Conservation (phyloP, 1,140 invertebrate genomes). For the Drosophila cardini region DNA sequence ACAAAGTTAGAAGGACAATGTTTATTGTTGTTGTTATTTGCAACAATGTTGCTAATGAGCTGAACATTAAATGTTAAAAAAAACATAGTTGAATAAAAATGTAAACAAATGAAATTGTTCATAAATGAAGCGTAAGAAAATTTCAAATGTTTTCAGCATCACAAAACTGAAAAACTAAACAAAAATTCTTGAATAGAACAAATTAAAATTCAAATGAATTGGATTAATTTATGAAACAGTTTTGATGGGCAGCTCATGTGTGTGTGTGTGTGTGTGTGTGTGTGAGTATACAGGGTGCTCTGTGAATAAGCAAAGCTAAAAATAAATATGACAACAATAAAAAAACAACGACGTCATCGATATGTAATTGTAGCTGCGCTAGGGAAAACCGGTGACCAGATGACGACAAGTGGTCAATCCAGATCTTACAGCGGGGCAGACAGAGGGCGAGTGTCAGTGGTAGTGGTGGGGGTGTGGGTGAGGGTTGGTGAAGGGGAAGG, state of each 20-base stretch:
- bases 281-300: constrained; percentile 40
- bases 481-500: too few species aligned
- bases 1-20: constrained; percentile 8
- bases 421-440: neutral
- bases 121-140: constrained; percentile 27
- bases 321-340: constrained; percentile 73
- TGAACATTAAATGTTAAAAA: neutral
- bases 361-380: constrained; percentile 25
- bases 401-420: constrained; percentile 54
- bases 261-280: too few species aligned
- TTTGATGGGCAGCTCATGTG: constrained; percentile 6
- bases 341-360: constrained; percentile 34
- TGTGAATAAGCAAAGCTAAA: constrained; percentile 55
- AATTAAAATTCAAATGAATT: constrained; percentile 46
- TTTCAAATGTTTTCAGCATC: constrained; percentile 17
- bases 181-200: constrained; percentile 36
- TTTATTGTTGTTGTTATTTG: neutral
- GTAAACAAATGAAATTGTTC: constrained; percentile 31
- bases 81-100: constrained; percentile 35
- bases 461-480: neutral
- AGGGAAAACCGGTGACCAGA: constrained; percentile 50
- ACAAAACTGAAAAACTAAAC: constrained; percentile 32
- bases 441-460: too few species aligned
- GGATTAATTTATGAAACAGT: constrained; percentile 55
- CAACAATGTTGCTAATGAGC: constrained; percentile 45